These are phyloP conservation scores for Drosophila navojoa DNA, from an alignment of 1,140 invertebrate species.

Conservation along the genomic window DNA sequence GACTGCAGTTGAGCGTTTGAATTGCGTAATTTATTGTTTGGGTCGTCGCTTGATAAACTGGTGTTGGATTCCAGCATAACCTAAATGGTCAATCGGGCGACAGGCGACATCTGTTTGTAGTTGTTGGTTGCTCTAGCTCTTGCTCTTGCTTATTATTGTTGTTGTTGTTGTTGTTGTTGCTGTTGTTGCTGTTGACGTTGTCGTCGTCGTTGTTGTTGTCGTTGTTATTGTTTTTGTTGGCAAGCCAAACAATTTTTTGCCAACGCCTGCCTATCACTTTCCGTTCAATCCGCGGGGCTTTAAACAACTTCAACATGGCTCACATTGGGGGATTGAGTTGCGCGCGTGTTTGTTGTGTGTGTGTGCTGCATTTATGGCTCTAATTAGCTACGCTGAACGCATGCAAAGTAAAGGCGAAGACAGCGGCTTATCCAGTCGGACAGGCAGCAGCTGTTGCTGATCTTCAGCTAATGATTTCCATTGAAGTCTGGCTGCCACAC, in stretches of 20 bases:
- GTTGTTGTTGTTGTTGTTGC: conserved; percentile 1
- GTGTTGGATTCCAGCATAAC: conserved; percentile 66
- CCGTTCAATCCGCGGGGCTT: conserved; percentile 67
- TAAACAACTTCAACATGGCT: conserved; percentile 37
- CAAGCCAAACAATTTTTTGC: conserved; percentile 68
- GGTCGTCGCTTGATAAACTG: conserved; percentile 79
- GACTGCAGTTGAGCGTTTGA: conserved; percentile 83
- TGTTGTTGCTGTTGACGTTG: conserved; percentile 44
- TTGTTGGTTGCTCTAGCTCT: conserved; percentile 23
- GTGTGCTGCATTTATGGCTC: conserved; percentile 64
- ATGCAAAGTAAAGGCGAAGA: conserved; percentile 59
- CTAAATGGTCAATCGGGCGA: conserved; percentile 71
- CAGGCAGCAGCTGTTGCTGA: conserved; percentile 31
- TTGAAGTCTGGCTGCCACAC: conserved; percentile 33
- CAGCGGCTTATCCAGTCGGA: background rate
- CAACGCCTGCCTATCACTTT: conserved; percentile 80
- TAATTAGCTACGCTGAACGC: conserved; percentile 77
- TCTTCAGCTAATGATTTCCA: conserved; percentile 48
- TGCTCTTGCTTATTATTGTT: conserved; percentile 26
- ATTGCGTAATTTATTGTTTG: conserved; percentile 84
- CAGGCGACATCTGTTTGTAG: conserved; percentile 52
- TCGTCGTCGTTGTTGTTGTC: conserved; percentile 49
- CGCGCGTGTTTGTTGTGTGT: background rate
- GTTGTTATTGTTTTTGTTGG: conserved; percentile 21
- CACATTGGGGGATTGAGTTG: conserved; percentile 43